A percentile compares a stretch with the other conserved stretches of the same genome.
These are phyloP conservation scores for Eupsilia transversa DNA, from an alignment of 2,888 invertebrate genomes.

Conservation along the genomic window DNA sequence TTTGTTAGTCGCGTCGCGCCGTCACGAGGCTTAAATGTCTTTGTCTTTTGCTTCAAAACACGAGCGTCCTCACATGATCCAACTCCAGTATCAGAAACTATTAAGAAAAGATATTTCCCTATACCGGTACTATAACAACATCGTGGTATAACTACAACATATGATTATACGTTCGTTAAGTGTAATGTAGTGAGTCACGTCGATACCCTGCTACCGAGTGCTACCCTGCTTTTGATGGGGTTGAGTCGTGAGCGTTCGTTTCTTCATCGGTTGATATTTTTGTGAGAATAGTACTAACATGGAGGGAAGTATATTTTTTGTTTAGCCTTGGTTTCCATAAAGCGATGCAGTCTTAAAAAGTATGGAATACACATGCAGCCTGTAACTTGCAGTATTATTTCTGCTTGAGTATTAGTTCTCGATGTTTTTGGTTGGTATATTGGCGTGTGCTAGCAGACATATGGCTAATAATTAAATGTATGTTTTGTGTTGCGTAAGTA, in stretches of 20 bases:
- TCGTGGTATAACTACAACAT: slow-evolving; percentile 29
- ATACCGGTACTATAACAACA: slow-evolving; percentile 24
- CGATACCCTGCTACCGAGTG: slow-evolving; percentile 36
- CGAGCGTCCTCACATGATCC: background rate
- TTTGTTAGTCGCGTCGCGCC: no score
- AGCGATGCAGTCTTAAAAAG: background rate
- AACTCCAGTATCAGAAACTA: background rate
- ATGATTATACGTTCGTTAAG: slow-evolving; percentile 55
- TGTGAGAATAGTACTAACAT: background rate
- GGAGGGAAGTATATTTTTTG: background rate
- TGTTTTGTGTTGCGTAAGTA: no score
- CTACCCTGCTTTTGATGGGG: slow-evolving; percentile 48
- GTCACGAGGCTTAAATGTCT: no score
- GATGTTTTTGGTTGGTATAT: no score
- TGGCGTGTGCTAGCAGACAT: no score
- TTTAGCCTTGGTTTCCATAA: background rate
- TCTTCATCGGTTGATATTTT: background rate
- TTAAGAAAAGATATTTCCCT: slow-evolving; percentile 3
- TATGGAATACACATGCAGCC: background rate
- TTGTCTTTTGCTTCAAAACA: background rate
- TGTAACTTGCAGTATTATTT: no score
- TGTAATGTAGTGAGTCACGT: slow-evolving; percentile 63
- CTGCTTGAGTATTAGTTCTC: no score
- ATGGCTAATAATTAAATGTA: no score
- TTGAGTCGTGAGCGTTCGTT: slow-evolving; percentile 14